Evolutionary conservation across 1,140 invertebrate species (phyloP), one percentile per base, ranked within the genome.

Genomic region (Pinna nobilis): DNA sequence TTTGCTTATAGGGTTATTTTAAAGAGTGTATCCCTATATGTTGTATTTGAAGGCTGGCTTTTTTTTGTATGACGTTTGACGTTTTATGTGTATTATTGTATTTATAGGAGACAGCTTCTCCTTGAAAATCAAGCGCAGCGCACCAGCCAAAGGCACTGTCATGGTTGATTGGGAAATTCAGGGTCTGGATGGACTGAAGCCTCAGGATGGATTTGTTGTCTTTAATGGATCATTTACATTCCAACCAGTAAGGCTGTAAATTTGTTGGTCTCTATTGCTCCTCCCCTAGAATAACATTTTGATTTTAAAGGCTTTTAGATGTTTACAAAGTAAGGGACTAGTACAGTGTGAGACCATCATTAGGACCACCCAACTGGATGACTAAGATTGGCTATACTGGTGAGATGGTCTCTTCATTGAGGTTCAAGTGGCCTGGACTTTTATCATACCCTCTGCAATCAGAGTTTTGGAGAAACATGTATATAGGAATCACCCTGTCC

Each of bases 111-210:
- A 82, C 65, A 69, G 60, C 9, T 57, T 84, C 37, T 41, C 59
- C 28, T 30, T 84, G 18, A 66, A 49, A 25, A 81, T 88, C 9
- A 63, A 53, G n/a, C 63, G 87, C 23, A 75, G 75, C 0, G 39
- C 39, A 9, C 82, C 85, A 33, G 74, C 77, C 4, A 50, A 57
- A 49, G 87, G 87, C 41, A 79, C 74, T 4, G 87, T 87, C 0
- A 60, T 63, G 18, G 82, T 86, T 3, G 71, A 77, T 23, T 88
- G 87, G 87, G 25, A 50, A 5, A 83, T 87, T 25, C 53, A 77
- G 44, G 81, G 80, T 13, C 65, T 82, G 4, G 78, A 77, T 61
- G 79, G 80, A 9, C 39, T 78, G 4, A 39, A 78, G 5, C 82
- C 86, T 55, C 30, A 61, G 18, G 44, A 70, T 15, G 73, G 76